Percentiles rank a stretch among this genome's conserved stretches.
Evolutionary conservation across 2,888 invertebrate genomes (phyloP).

Genomic region (Melanotus villosus): DNA sequence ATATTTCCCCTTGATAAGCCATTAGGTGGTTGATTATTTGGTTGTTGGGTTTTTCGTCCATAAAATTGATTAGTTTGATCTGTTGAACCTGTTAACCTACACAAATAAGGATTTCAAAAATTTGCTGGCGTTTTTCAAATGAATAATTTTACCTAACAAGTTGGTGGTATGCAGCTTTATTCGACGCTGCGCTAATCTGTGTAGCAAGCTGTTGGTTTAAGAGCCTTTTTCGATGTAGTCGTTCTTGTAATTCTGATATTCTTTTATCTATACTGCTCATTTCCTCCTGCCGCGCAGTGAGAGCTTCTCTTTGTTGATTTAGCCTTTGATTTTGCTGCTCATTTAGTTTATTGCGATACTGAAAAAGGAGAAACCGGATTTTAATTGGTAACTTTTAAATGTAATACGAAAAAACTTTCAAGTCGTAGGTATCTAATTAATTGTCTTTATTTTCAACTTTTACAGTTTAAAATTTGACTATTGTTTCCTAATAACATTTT

Average conservation of each 20-base stretch:
- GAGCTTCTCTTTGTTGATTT: conserved; percentile 88
- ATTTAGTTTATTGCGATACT: conserved; percentile 97
- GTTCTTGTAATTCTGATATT: conserved; percentile 93
- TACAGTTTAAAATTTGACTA: too few relatives aligned
- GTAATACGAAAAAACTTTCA: background rate
- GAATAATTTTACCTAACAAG: conserved; percentile 63
- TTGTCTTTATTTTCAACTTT: too few relatives aligned
- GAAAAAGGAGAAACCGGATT: conserved; percentile 58
- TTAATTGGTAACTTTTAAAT: conserved; percentile 8
- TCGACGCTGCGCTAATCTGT: conserved; percentile 71
- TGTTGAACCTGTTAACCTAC: conserved; percentile 65
- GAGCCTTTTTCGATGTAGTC: conserved; percentile 89
- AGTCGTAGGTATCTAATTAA: too few relatives aligned
- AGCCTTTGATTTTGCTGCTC: conserved; percentile 94
- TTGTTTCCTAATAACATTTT: too few relatives aligned
- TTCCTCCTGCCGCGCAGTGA: conserved; percentile 92
- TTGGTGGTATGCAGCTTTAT: conserved; percentile 67
- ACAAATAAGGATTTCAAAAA: too few relatives aligned
- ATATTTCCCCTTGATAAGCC: conserved; percentile 82
- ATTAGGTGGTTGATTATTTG: conserved; percentile 68
- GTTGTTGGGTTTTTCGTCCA: conserved; percentile 62
- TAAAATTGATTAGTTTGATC: conserved; percentile 65
- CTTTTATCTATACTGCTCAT: conserved; percentile 93
- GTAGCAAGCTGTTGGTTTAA: conserved; percentile 83
- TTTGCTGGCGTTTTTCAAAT: too few relatives aligned